Base-by-base conservation (phyloP, 2,797 vertebrate species). In the Pelobates cultripes region DNA sequence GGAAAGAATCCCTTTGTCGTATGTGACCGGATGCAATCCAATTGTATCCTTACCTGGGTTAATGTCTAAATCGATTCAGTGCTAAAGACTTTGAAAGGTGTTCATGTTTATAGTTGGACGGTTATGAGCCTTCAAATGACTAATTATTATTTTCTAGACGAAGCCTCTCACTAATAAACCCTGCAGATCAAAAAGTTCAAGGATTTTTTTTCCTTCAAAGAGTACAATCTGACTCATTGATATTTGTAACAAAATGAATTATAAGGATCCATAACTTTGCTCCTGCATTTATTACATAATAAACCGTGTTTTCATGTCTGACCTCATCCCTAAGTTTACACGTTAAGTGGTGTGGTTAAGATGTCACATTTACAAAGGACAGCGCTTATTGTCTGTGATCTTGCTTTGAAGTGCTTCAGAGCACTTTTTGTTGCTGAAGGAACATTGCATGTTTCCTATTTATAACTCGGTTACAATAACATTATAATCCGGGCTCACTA, bases 201-300 rank as follows among this genome's bases (percentile, higher is more conserved):
- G 28, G 17, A 14, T 64, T 64, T 64, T 64, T 64, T 64, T 64
- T 64, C 28, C 61, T 64, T 72, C 41, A 43, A 57, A 15, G 47
- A 55, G 3, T 4, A 10, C 53, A n/a, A 71, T 51, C 53, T 79
- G 77, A 79, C 43, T 79, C 69, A 79, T 6, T 15, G 7, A 63
- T 41, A 63, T n/a, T 42, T 42, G 71, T 57, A 57, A 73, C 70
- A 72, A 71, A 17, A n/a, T 47, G n/a, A 71, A 78, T 47, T 69
- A 78, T 70, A 43, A 61, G 57, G 15, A 14, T 61, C 57, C 12
- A 61, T 61, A 61, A 61, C 57, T 61, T 13, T 61, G 57, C 28
- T 64, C 61, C n/a, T 12, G 43, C 10, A 5, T 61, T 51, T 42
- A 71, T 41, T 71, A 43, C 67, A 41, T 61, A 45, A 79, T 15